A percentile compares a stretch with the other conserved stretches of the same genome.
These are phyloP conservation scores for Malurus leucopterus DNA, from an alignment of 2,797 vertebrate species.

Conservation along the genomic window DNA sequence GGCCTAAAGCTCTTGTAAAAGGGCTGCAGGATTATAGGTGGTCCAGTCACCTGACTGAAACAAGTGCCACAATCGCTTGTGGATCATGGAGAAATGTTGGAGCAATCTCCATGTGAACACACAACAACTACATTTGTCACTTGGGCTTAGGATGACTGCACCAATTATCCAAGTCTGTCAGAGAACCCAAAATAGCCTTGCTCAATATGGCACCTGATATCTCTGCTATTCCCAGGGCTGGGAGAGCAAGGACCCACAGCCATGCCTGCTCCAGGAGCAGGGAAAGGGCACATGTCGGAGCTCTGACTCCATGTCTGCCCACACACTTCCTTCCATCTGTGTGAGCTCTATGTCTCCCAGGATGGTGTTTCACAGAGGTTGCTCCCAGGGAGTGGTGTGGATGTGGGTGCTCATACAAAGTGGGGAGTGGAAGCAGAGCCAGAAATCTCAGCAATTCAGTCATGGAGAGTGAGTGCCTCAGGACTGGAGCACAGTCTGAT, in stretches of 20 bases:
- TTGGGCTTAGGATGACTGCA: not conserved
- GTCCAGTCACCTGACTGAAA: not conserved
- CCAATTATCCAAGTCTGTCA: not conserved
- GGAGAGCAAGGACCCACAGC: not conserved
- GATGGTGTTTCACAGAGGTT: not conserved
- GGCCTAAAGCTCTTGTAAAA: not conserved
- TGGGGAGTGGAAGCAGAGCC: not conserved
- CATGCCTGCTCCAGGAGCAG: not conserved
- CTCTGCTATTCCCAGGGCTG: not conserved
- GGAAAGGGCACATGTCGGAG: fast-evolving
- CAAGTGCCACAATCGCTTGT: not conserved
- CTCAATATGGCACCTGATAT: not conserved
- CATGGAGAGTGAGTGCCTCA: not conserved
- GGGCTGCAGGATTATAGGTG: not conserved
- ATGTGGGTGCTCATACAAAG: not conserved
- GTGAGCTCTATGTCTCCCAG: not conserved
- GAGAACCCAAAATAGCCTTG: not conserved
- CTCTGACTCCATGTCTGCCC: not conserved
- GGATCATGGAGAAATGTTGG: not conserved
- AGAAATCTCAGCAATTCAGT: not conserved
- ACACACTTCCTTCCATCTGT: not conserved
- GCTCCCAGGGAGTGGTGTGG: not conserved
- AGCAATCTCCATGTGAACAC: not conserved
- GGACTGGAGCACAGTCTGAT: not conserved
- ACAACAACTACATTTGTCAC: not conserved